phyloP scores from a whole-genome alignment of 1,140 invertebrate genomes.

The Ceratosolen solmsi region DNA sequence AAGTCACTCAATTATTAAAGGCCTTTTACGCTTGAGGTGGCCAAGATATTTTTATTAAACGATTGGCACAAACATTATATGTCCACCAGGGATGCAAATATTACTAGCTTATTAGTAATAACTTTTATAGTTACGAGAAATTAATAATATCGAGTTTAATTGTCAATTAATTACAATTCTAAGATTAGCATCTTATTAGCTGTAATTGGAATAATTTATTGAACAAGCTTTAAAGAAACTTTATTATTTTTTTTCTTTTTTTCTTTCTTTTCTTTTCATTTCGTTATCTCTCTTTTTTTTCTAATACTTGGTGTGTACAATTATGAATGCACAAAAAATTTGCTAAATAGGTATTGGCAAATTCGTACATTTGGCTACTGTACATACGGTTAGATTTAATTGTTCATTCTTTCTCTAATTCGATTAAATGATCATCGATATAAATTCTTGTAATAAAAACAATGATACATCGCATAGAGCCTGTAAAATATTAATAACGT shows the following conservation, averaged over 20 bases:
- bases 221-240: no score
- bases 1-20: slow-evolving; percentile 78
- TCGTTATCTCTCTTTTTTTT: no score
- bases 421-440: slow-evolving; percentile 61
- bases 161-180: background rate
- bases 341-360: no score
- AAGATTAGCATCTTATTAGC: background rate
- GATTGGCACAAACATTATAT: no score
- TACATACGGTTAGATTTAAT: no score
- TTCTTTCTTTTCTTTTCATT: no score
- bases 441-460: slow-evolving; percentile 56
- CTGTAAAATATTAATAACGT: slow-evolving; percentile 37
- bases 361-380: no score
- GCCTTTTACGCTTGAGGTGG: slow-evolving; percentile 66
- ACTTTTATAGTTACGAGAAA: no score
- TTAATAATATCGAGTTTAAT: background rate
- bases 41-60: no score
- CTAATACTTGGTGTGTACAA: no score
- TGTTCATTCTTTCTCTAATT: slow-evolving; percentile 43
- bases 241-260: no score
- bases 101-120: background rate
- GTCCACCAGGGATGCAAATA: background rate
- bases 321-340: no score
- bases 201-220: background rate
- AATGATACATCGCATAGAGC: slow-evolving; percentile 43